These are phyloP conservation scores for Rhombomys opimus DNA, from an alignment of 2,113 vertebrate genomes.

Conservation along the genomic window DNA sequence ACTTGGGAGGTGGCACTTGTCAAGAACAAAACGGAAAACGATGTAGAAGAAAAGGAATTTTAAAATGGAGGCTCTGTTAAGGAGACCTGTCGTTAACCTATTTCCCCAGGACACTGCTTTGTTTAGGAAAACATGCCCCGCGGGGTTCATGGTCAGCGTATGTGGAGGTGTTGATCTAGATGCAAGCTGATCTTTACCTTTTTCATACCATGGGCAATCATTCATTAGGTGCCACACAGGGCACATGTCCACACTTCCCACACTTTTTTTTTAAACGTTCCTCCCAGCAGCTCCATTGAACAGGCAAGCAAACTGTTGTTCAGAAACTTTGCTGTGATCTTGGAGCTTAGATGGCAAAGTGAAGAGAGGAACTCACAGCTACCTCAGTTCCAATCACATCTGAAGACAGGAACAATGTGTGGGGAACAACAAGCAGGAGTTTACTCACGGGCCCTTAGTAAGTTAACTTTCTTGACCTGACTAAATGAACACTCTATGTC, in stretches of 20 bases:
- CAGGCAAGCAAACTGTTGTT: constrained; percentile 37
- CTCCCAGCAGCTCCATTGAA: not conserved
- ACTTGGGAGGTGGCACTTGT: constrained; percentile 78
- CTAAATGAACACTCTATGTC: not conserved
- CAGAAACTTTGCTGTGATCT: not conserved
- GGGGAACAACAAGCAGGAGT: not conserved
- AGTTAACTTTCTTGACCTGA: not conserved
- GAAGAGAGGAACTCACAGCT: not conserved
- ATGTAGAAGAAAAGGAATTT: constrained; percentile 56
- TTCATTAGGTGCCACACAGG: not conserved
- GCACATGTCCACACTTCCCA: not conserved
- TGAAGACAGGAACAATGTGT: not conserved
- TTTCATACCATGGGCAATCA: not conserved
- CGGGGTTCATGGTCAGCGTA: not conserved
- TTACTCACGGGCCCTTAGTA: not conserved
- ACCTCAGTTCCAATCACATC: not conserved
- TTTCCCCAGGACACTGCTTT: constrained; percentile 52
- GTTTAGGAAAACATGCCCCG: constrained; percentile 35
- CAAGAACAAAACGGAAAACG: constrained; percentile 55
- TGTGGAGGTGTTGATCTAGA: constrained; percentile 44
- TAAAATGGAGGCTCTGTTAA: not conserved
- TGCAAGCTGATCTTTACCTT: not conserved
- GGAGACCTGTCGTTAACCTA: constrained; percentile 42
- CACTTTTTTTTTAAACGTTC: constrained; percentile 26
- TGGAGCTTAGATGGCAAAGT: not conserved